phyloP scores from a whole-genome alignment of 2,113 vertebrate genomes.

The Stigmatopora nigra region DNA sequence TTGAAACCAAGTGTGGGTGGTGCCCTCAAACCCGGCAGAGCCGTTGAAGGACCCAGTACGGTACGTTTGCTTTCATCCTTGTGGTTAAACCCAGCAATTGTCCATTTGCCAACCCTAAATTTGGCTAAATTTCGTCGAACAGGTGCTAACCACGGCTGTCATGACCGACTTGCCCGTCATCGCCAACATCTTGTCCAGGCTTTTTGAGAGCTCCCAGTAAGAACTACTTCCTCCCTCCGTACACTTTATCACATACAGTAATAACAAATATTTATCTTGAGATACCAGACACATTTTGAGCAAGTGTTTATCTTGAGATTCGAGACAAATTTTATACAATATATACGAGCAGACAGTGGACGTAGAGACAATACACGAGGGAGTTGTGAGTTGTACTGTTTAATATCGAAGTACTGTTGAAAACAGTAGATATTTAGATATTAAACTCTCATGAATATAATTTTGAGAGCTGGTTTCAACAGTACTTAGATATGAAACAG shows the following conservation, averaged over 20 bases:
- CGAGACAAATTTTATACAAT: background rate
- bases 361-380: no score
- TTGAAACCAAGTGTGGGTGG: constrained; percentile 89
- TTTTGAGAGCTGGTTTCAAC: no score
- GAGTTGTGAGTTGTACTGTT: no score
- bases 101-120: background rate
- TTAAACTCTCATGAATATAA: no score
- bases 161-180: constrained; percentile 98
- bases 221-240: constrained; percentile 32
- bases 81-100: background rate
- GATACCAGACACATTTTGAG: no score
- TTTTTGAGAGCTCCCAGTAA: constrained; percentile 99
- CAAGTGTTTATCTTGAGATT: no score
- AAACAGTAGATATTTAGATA: no score
- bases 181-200: constrained; percentile 92
- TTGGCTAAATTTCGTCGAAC: constrained; percentile 22
- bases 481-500: no score
- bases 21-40: constrained; percentile 91
- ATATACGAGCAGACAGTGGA: background rate
- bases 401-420: no score
- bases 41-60: constrained; percentile 95
- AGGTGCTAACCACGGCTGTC: constrained; percentile 98
- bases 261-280: no score
- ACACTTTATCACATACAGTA: no score
- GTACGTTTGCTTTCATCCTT: constrained; percentile 65